phyloP scores from a whole-genome alignment of 2,113 vertebrate genomes.

The Aix galericulata region DNA sequence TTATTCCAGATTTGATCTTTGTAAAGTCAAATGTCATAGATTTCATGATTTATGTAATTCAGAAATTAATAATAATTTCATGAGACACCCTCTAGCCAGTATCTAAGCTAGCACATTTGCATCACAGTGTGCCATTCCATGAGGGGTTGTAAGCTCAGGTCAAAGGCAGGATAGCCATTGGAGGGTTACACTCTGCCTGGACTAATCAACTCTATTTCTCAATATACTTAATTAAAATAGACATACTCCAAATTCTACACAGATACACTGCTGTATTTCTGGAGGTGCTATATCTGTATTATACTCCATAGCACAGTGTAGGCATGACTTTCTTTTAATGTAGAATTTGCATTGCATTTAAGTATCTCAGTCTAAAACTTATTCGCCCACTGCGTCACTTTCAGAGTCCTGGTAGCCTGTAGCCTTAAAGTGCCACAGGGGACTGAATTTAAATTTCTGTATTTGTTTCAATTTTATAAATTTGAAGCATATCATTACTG shows the following conservation, averaged over 20 bases:
- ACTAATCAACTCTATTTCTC: neutral
- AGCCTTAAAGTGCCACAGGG: neutral
- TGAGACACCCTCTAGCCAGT: neutral
- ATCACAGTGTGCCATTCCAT: neutral
- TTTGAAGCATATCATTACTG: neutral
- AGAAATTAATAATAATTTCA: neutral
- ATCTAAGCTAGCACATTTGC: neutral
- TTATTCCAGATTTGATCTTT: neutral
- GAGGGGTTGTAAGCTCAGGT: neutral
- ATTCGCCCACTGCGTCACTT: neutral
- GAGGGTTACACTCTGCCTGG: neutral
- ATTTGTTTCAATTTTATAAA: neutral
- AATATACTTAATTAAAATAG: slow-evolving; percentile 1
- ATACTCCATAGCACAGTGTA: neutral
- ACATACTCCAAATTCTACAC: neutral
- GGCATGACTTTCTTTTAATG: neutral
- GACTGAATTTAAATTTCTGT: neutral
- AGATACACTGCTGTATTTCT: neutral
- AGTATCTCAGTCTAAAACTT: neutral
- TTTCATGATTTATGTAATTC: neutral
- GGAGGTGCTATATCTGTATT: neutral
- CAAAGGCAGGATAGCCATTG: neutral
- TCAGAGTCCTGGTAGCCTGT: neutral
- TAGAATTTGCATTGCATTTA: neutral
- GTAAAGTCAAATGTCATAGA: neutral